Evolutionary conservation across 2,888 invertebrate species (phyloP).

Genomic region (Caenorhabditis macrosperma): DNA sequence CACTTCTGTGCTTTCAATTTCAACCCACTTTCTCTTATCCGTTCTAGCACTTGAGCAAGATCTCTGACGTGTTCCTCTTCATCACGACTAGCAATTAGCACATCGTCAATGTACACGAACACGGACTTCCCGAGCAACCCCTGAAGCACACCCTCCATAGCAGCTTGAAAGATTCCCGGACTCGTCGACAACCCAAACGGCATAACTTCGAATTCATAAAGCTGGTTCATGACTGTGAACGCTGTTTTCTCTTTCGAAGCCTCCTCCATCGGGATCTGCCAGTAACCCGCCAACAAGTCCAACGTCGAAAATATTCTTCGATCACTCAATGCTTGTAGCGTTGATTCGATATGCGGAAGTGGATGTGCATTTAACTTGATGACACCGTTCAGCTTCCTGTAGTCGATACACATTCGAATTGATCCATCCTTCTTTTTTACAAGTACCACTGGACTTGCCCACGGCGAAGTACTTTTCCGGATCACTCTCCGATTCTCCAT

Average conservation of each 20-base stretch:
- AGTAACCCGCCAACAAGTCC: constrained; percentile 68
- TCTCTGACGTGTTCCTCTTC: too few species aligned
- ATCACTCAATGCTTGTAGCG: constrained; percentile 52
- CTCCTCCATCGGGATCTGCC: constrained; percentile 65
- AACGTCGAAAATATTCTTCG: constrained; percentile 55
- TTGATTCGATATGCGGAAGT: constrained; percentile 61
- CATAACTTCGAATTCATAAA: too few species aligned
- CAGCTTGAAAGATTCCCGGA: constrained; percentile 72
- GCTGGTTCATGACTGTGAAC: too few species aligned
- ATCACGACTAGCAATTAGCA: too few species aligned
- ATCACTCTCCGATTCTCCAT: too few species aligned
- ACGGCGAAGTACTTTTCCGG: constrained; percentile 19
- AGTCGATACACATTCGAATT: constrained; percentile 68
- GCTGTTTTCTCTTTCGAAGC: constrained; percentile 53
- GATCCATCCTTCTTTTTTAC: constrained; percentile 63
- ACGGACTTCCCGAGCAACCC: too few species aligned
- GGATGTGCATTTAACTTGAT: too few species aligned
- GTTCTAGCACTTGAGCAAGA: too few species aligned
- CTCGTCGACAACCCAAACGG: constrained; percentile 65
- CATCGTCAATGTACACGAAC: too few species aligned
- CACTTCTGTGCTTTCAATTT: constrained; percentile 15
- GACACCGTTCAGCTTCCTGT: constrained; percentile 64
- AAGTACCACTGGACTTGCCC: constrained; percentile 38
- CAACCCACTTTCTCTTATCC: constrained; percentile 4
- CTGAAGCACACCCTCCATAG: too few species aligned